phyloP scores from a whole-genome alignment of 2,888 invertebrate genomes.

The Hemistola chrysoprasaria region DNA sequence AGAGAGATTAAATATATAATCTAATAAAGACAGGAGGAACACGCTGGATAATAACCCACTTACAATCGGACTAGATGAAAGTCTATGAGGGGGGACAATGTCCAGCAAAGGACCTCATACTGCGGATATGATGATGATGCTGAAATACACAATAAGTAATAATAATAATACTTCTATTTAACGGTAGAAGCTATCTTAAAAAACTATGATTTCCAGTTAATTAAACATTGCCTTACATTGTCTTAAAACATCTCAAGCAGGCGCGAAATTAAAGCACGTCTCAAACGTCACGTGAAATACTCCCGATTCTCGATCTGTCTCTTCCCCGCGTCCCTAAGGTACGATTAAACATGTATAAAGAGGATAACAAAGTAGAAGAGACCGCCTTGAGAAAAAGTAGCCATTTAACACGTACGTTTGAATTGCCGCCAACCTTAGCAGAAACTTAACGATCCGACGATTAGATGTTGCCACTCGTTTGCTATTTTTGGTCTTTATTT shows the following conservation, averaged over 20 bases:
- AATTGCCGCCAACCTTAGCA: constrained; percentile 67
- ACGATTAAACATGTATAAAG: constrained; percentile 80
- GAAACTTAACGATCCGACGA: constrained; percentile 64
- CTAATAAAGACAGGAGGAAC: too few species aligned
- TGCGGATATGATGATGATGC: too few species aligned
- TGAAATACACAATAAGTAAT: too few species aligned
- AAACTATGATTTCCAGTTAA: too few species aligned
- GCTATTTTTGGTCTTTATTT: constrained; percentile 19
- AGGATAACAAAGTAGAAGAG: constrained; percentile 73
- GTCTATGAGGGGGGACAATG: too few species aligned
- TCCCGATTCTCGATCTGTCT: constrained; percentile 34
- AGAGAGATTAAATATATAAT: too few species aligned
- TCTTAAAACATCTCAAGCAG: constrained; percentile 13
- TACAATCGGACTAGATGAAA: too few species aligned
- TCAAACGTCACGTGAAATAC: constrained; percentile 23
- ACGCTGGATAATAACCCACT: too few species aligned
- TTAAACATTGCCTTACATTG: constrained; percentile 5
- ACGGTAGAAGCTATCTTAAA: too few species aligned
- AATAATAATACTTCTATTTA: too few species aligned
- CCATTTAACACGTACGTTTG: constrained; percentile 75
- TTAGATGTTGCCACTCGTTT: constrained; percentile 36
- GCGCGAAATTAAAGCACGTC: constrained; percentile 24
- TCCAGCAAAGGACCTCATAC: too few species aligned
- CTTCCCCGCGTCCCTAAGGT: constrained; percentile 51
- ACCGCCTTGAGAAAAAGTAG: constrained; percentile 49